phyloP scores from a whole-genome alignment of 2,113 vertebrate species.

The Ciconia stormi region DNA sequence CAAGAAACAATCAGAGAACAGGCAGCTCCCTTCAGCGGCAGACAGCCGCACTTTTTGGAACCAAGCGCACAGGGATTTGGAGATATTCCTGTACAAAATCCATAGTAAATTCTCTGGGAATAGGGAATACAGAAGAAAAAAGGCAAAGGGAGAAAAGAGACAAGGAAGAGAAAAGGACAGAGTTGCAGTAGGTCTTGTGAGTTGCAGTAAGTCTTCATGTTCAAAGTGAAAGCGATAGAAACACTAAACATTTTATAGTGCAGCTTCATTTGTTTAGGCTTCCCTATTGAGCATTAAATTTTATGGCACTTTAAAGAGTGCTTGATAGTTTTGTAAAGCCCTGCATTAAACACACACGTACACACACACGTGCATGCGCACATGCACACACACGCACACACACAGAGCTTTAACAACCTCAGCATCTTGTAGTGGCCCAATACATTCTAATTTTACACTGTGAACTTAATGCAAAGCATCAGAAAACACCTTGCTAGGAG shows the following conservation, averaged over 20 bases:
- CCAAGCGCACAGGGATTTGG: neutral
- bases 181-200: neutral
- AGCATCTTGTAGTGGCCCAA: neutral
- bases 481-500: neutral
- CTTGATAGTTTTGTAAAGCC: constrained; percentile 40
- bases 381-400: neutral
- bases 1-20: neutral
- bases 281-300: constrained; percentile 26
- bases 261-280: constrained; percentile 23
- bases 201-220: neutral
- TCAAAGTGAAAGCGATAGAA: constrained; percentile 38
- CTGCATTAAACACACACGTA: neutral
- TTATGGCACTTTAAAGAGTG: constrained; percentile 41
- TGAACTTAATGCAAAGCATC: neutral
- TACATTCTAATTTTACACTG: neutral
- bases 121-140: neutral
- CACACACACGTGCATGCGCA: neutral
- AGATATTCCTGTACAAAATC: neutral
- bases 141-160: neutral
- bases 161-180: neutral
- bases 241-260: neutral
- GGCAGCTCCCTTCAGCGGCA: neutral
- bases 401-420: neutral
- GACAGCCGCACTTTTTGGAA: neutral
- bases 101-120: neutral